phyloP scores from a whole-genome alignment of 2,113 vertebrate genomes.

The Toxotes jaculatrix region DNA sequence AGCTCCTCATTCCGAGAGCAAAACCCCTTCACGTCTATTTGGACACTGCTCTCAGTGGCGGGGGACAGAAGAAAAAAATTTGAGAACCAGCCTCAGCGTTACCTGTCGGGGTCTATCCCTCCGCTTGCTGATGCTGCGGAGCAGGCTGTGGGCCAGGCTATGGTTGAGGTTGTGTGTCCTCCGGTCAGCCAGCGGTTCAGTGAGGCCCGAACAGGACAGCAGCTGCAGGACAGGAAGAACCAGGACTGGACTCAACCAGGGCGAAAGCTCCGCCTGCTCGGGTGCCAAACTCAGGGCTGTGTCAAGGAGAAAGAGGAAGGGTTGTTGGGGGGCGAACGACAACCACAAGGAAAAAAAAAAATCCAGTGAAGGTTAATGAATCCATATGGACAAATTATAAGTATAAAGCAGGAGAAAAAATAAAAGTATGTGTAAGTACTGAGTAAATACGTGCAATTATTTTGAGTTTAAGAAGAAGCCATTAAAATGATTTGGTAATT shows the following conservation, averaged over 20 bases:
- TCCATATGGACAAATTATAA: not conserved
- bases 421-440: not conserved
- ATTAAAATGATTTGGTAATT: no score
- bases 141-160: conserved; percentile 84
- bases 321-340: not conserved
- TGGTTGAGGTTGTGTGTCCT: conserved; percentile 82
- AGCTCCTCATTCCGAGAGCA: not conserved
- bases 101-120: conserved; percentile 41
- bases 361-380: not conserved
- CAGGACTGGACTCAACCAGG: conserved; percentile 82
- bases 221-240: conserved; percentile 93
- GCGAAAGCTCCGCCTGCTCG: conserved; percentile 69
- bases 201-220: conserved; percentile 85
- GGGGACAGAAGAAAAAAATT: no score
- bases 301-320: no score
- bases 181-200: conserved; percentile 83
- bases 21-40: not conserved
- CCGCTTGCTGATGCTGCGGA: conserved; percentile 77
- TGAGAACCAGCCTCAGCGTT: not conserved
- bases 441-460: no score
- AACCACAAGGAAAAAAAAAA: not conserved
- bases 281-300: conserved; percentile 87
- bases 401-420: not conserved
- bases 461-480: no score
- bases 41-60: not conserved